A percentile compares a stretch with the other conserved stretches of the same genome.
Conservation (phyloP, 2,888 invertebrate species). For the Meandrusa payeni region DNA sequence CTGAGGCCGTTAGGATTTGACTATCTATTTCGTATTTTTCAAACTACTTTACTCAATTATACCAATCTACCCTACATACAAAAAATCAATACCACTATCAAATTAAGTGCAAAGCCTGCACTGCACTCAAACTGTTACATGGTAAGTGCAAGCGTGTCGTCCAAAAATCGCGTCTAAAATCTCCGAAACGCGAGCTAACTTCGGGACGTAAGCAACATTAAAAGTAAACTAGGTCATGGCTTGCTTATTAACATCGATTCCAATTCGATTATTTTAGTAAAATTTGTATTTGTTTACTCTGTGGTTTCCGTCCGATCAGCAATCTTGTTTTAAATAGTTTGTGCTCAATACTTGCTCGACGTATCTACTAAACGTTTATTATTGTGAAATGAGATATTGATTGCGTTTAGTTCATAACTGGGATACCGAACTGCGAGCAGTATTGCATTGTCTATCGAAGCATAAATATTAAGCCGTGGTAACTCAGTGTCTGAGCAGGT, state of each 20-base stretch:
- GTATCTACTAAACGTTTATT: neutral
- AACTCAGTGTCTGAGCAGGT: no score
- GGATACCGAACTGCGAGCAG: neutral
- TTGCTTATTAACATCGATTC: conserved; percentile 12
- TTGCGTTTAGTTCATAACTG: neutral
- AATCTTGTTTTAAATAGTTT: conserved; percentile 8
- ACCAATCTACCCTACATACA: no score
- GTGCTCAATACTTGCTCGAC: neutral
- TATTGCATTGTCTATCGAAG: no score
- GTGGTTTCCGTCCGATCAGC: conserved; percentile 3
- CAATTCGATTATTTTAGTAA: conserved; percentile 15
- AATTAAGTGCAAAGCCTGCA: no score
- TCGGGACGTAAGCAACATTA: neutral
- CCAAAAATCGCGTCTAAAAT: neutral
- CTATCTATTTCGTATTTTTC: no score
- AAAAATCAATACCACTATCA: no score
- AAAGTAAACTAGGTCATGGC: conserved; percentile 6
- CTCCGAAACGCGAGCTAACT: neutral
- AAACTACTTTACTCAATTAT: no score
- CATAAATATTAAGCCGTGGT: no score
- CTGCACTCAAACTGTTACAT: no score
- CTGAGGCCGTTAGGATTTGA: no score
- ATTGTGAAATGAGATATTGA: neutral
- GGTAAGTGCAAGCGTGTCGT: no score
- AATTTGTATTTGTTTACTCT: conserved; percentile 11